Evolutionary conservation across 2,113 vertebrate species (phyloP), one percentile per base, ranked within the genome.

Genomic region (Nesoenas mayeri): DNA sequence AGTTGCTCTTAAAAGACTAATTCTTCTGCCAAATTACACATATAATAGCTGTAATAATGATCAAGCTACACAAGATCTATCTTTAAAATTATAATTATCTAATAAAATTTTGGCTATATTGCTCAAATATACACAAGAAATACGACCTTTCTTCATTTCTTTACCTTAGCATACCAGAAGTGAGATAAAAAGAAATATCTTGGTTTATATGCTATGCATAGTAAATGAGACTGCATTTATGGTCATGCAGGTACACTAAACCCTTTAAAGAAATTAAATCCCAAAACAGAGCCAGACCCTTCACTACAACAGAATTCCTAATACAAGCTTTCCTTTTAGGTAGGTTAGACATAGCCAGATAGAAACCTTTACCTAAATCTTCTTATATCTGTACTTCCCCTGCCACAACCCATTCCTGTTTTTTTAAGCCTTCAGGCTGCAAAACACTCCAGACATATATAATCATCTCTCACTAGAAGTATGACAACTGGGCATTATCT

Each of bases 331-430:
- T 74, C 17, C 19, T 62, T 89, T 82, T 8, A 58, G 28, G 38
- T 2, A 72, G 6, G 38, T 42, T 64, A 79, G 38, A 29, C 53
- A 75, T 19, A 73, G 6, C 4, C 38, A 81, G 28, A 47, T 2
- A 58, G 20, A 92, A 79, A 79, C 3, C 29, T 61, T 69, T 29
- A 67, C 9, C 4, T 40, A 21, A 62, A 85, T 11, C 4, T 44
- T 86, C 50, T 71, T 20, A 9, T 6, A 48, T 5, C 19, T 48
- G 5, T 24, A 56, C 5, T 50, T 78, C n/a, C 5, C 7, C 10
- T 8, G 3, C 7, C 12, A 3, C 7, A 40, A 10, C 4, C 6
- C 2, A 7, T 9, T 57, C 57, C 3, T 53, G 60, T 32, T 61
- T 56, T 40, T 50, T n/a, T 40, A 53, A 48, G 47, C 10, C 18